A percentile compares a stretch with the other conserved stretches of the same genome.
Evolutionary conservation across 2,113 vertebrate genomes (phyloP).

Genomic region (Burhinus bistriatus): DNA sequence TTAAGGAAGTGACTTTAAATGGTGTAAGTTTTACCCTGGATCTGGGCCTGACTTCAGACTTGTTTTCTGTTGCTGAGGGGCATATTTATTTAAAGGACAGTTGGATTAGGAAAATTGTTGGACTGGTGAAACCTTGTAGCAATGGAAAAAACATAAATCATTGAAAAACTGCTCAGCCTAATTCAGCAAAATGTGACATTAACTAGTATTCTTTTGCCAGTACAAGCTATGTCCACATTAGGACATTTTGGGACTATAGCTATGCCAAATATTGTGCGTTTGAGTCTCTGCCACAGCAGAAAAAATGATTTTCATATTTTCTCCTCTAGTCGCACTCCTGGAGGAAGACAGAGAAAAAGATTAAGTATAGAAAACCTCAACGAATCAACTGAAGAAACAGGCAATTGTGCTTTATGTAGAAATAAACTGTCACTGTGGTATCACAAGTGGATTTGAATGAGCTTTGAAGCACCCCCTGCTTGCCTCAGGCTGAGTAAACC

Average conservation of each 20-base stretch:
- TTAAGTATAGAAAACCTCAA: slow-evolving; percentile 8
- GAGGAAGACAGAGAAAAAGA: background rate
- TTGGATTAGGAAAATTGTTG: background rate
- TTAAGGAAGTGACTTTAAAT: background rate
- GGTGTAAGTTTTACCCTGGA: background rate
- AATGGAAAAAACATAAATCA: slow-evolving; percentile 55
- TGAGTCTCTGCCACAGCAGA: background rate
- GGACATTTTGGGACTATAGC: background rate
- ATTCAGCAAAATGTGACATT: slow-evolving; percentile 35
- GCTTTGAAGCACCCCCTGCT: slow-evolving; percentile 15
- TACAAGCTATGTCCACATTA: slow-evolving; percentile 4
- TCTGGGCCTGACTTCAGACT: background rate
- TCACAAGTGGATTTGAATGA: slow-evolving; percentile 14
- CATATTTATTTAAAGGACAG: slow-evolving; percentile 15
- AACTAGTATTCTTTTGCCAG: slow-evolving; percentile 9
- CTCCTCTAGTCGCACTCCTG: background rate
- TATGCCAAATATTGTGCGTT: background rate
- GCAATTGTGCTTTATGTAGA: slow-evolving; percentile 1
- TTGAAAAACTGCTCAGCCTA: background rate
- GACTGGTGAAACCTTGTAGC: background rate
- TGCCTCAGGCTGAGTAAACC: slow-evolving; percentile 31
- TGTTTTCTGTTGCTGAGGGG: slow-evolving; percentile 4
- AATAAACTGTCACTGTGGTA: background rate
- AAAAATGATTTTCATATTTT: background rate
- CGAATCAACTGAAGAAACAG: background rate